phyloP scores from a whole-genome alignment of 2,888 invertebrate species.

The Ormyrus rosae region DNA sequence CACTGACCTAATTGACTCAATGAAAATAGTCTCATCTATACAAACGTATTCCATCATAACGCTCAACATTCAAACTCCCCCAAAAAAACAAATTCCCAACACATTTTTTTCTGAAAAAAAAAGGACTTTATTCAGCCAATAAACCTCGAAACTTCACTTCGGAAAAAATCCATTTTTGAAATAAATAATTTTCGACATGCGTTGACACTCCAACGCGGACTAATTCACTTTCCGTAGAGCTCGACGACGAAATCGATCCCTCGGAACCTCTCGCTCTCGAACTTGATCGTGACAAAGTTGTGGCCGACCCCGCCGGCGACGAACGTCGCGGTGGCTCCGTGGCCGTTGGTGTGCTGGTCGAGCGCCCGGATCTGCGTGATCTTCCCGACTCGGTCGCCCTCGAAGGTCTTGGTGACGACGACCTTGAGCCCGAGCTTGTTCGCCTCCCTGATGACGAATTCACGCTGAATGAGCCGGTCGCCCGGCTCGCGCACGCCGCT shows the following conservation, averaged over 20 bases:
- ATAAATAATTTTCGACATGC: neutral
- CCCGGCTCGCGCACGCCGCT: conserved; percentile 35
- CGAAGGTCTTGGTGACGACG: conserved; percentile 35
- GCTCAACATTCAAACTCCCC: too few relatives aligned
- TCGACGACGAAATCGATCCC: conserved; percentile 51
- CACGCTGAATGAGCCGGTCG: conserved; percentile 32
- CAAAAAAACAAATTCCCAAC: too few relatives aligned
- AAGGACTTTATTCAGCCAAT: too few relatives aligned
- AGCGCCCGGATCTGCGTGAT: conserved; percentile 46
- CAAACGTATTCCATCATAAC: too few relatives aligned
- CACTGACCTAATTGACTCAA: too few relatives aligned
- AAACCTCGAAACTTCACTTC: too few relatives aligned
- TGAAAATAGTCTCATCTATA: too few relatives aligned
- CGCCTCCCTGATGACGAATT: conserved; percentile 27
- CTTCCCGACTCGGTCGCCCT: conserved; percentile 10
- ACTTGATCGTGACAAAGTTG: conserved; percentile 48
- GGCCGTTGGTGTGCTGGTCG: conserved; percentile 48
- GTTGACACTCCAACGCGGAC: neutral
- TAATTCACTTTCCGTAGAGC: conserved; percentile 39
- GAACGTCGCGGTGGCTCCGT: conserved; percentile 39
- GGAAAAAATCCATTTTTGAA: too few relatives aligned
- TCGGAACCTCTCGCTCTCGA: conserved; percentile 50
- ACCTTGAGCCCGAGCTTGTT: conserved; percentile 26
- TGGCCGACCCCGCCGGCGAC: conserved; percentile 47
- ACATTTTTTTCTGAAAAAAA: too few relatives aligned